Base-by-base conservation (phyloP, 2,888 invertebrate genomes). In the Noctua janthina region DNA sequence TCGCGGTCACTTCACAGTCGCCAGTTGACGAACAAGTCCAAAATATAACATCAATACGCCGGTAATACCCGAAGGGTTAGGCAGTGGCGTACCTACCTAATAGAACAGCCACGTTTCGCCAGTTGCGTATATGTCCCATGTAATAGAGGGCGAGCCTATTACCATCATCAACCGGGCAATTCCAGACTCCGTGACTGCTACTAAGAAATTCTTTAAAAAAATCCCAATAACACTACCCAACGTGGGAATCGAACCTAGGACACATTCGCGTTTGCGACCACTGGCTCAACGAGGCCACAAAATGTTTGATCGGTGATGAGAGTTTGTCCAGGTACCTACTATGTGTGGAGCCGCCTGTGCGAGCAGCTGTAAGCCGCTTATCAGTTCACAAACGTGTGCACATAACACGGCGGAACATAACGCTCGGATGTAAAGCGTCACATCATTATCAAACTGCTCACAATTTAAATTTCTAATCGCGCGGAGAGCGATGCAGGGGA, bases 381-480 rank as follows among this genome's bases (percentile, higher is more conserved):
- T 20, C 20, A 46, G 10, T 46, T 46, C 46, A 17, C n/a, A 17
- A 69, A 29, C 35, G 11, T 54, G 39, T 29, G 17, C 39, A 72
- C 39, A 39, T 64, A 56, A 56, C 56, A 10, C 10, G 56, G 23
- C 10, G 23, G 54, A 54, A 54, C 17, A 54, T 54, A 62, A 62
- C 64, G 72, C 62, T 64, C n/a, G n/a, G 64, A 43, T 66, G 43
- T 43, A 66, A 73, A 66, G 66, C 43, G 29, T 20, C n/a, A n/a
- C 43, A 29, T 73, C 73, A 43, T 66, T 66, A 43, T 43, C 39
- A 67, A 72, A 67, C 66, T n/a, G 66, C n/a, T 13, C 43, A 43
- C 20, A 8, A 66, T 72, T 72, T 66, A 72, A 72, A 72, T 66
- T 43, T 72, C 7, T 13, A 73, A 67, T 29, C 43, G 29, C 20